Percentiles rank a stretch among this genome's conserved stretches.
These are phyloP conservation scores for Haliclona indistincta DNA, from an alignment of 37 sponge, comb jelly and placozoan genomes.

Conservation along the genomic window DNA sequence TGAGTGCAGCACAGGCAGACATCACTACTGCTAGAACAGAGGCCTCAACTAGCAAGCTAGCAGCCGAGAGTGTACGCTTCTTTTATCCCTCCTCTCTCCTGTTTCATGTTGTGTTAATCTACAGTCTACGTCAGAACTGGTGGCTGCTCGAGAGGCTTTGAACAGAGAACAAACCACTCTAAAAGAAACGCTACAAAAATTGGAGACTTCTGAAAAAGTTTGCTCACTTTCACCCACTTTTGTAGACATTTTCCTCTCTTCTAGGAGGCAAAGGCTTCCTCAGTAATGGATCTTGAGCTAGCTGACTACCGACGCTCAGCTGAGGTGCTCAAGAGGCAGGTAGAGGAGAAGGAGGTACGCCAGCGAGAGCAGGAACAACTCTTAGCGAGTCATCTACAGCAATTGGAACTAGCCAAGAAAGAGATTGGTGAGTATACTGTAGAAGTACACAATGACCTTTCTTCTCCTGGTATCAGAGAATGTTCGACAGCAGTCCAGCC, in stretches of 20 bases:
- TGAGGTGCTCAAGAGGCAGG: slow-evolving; percentile 40
- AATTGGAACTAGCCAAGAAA: slow-evolving; percentile 14
- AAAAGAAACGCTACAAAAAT: slow-evolving; percentile 24
- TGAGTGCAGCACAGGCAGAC: slow-evolving; percentile 37
- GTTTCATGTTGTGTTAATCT: no score
- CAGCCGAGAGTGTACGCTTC: slow-evolving; percentile 21
- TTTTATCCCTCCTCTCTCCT: neutral
- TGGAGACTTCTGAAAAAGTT: slow-evolving; percentile 47
- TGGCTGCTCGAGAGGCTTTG: slow-evolving; percentile 23
- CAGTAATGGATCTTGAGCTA: slow-evolving; percentile 84
- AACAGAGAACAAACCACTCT: slow-evolving; percentile 37
- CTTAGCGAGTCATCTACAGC: slow-evolving; percentile 30
- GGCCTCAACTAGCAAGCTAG: slow-evolving; percentile 5
- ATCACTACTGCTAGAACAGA: slow-evolving; percentile 29
- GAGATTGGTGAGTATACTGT: slow-evolving; percentile 51
- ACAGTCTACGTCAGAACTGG: slow-evolving; percentile 25
- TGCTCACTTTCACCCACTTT: neutral
- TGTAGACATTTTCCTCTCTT: slow-evolving; percentile 37
- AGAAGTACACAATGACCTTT: neutral
- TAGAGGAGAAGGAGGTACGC: slow-evolving; percentile 23
- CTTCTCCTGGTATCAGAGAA: slow-evolving; percentile 26
- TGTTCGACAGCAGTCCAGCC: slow-evolving; percentile 12
- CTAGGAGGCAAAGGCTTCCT: slow-evolving; percentile 68
- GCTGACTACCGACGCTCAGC: slow-evolving; percentile 85
- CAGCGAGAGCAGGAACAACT: neutral